Percentiles rank a stretch among this genome's conserved stretches.
phyloP scores from a whole-genome alignment of 2,113 vertebrate species.

The Proteles cristata region DNA sequence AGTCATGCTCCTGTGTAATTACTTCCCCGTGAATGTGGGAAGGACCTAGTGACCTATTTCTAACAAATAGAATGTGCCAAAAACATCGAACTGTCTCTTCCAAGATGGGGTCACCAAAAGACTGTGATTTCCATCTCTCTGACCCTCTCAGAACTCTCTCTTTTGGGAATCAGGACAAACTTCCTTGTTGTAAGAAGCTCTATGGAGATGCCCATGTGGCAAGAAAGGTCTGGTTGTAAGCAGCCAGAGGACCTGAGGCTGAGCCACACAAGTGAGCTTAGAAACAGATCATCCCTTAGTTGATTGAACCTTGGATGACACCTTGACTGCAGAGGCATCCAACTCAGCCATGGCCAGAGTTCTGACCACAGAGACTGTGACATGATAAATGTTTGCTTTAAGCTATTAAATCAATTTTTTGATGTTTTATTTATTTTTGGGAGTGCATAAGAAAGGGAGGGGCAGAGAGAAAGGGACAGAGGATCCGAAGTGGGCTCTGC shows the following conservation, averaged over 20 bases:
- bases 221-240: background rate
- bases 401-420: background rate
- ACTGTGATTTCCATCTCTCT: background rate
- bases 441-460: too few species aligned
- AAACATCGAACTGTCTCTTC: background rate
- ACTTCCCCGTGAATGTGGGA: background rate
- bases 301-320: background rate
- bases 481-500: too few species aligned
- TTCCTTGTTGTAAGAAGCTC: background rate
- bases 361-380: background rate
- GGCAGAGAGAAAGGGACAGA: too few species aligned
- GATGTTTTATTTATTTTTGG: too few species aligned
- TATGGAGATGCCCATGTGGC: background rate
- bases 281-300: background rate
- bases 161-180: background rate
- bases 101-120: background rate
- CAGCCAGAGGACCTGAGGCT: background rate
- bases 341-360: background rate
- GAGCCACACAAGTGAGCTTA: background rate
- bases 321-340: background rate
- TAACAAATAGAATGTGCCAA: background rate
- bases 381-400: background rate
- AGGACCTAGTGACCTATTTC: background rate
- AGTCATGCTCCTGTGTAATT: background rate
- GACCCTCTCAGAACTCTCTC: background rate